Evolutionary conservation across 2,888 invertebrate species (phyloP).

Genomic region (Drosophila percnosoma): DNA sequence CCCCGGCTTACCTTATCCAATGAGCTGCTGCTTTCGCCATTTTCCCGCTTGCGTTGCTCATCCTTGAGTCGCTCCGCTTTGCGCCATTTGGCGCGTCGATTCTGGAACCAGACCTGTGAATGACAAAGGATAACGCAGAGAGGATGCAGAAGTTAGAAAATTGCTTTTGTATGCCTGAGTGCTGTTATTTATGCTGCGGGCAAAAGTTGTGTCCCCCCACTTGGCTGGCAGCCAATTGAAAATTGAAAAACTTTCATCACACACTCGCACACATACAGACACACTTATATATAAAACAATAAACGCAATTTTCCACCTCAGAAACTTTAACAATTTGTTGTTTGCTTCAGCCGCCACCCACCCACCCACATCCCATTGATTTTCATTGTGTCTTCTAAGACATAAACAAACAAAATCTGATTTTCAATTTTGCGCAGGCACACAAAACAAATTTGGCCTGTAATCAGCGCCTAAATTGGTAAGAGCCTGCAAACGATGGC

Average conservation of each 20-base stretch:
- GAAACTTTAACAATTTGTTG: constrained; percentile 81
- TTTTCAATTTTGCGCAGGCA: constrained; percentile 75
- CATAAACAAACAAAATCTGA: constrained; percentile 77
- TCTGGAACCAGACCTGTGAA: constrained; percentile 95
- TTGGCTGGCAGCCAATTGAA: constrained; percentile 73
- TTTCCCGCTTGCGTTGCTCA: constrained; percentile 94
- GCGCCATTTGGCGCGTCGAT: constrained; percentile 95
- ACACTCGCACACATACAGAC: constrained; percentile 17
- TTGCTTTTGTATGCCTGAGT: constrained; percentile 54
- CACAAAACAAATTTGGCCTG: constrained; percentile 79
- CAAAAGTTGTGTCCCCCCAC: constrained; percentile 26
- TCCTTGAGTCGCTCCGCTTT: constrained; percentile 96
- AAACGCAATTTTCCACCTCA: constrained; percentile 82
- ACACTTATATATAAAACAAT: constrained; percentile 55
- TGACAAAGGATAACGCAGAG: constrained; percentile 13
- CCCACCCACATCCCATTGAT: not conserved
- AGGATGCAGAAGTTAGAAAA: constrained; percentile 58
- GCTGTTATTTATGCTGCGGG: constrained; percentile 65
- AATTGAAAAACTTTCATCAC: constrained; percentile 79
- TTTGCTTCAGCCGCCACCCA: not conserved
- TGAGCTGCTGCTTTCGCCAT: constrained; percentile 88
- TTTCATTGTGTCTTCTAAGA: constrained; percentile 51
- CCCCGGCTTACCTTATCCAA: constrained; percentile 85
- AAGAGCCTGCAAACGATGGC: constrained; percentile 13
- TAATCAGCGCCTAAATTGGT: constrained; percentile 79